These are phyloP conservation scores for Salvelinus namaycush DNA, from an alignment of 2,113 vertebrate genomes.

Conservation along the genomic window DNA sequence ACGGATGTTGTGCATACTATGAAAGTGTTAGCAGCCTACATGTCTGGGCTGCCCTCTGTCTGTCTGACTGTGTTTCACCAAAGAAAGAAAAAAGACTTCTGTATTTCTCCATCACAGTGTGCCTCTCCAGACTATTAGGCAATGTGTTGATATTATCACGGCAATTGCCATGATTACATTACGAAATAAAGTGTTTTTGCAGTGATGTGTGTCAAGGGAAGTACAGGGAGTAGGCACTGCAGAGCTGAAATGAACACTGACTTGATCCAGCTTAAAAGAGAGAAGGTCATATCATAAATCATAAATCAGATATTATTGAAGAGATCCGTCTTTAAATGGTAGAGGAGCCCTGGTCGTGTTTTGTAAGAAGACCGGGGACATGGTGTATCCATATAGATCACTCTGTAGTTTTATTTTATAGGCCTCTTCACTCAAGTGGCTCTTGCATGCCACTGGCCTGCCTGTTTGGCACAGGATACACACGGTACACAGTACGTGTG, in stretches of 20 bases:
- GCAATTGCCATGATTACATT: neutral
- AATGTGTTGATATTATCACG: neutral
- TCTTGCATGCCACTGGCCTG: neutral
- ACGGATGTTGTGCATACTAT: slow-evolving; percentile 57
- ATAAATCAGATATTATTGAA: neutral
- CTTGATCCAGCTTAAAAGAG: neutral
- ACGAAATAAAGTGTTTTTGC: no score
- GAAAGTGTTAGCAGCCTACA: slow-evolving; percentile 47
- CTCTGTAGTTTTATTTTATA: neutral
- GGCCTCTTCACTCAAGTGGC: neutral
- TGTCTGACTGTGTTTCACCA: slow-evolving; percentile 7
- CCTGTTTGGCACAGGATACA: neutral
- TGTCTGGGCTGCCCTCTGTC: slow-evolving; percentile 38
- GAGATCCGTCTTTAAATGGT: neutral
- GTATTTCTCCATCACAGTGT: neutral
- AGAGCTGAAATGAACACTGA: neutral
- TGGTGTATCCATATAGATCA: neutral
- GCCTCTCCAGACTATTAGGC: neutral
- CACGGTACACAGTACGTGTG: neutral
- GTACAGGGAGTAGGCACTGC: no score
- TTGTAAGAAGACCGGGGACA: neutral
- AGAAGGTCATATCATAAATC: neutral
- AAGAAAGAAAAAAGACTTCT: neutral
- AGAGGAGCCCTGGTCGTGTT: neutral
- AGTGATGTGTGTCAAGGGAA: no score